phyloP scores from a whole-genome alignment of 2,113 vertebrate genomes.

The Ictalurus punctatus region DNA sequence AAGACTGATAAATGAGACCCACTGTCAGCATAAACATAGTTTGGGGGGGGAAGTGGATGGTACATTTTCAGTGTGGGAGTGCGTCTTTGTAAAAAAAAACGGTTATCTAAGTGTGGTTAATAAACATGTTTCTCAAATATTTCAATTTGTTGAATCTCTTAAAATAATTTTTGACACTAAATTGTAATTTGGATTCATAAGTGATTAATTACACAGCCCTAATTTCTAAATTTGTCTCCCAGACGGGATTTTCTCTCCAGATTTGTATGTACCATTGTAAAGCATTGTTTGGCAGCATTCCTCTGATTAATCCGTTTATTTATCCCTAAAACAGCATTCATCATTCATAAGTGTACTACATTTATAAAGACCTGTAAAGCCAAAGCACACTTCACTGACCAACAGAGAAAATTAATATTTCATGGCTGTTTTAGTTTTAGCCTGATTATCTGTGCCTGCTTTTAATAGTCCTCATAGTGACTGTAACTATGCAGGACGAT shows the following conservation, averaged over 20 bases:
- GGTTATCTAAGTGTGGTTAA: neutral
- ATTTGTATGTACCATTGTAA: neutral
- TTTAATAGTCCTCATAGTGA: neutral
- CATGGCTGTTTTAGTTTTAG: neutral
- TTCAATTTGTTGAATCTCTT: neutral
- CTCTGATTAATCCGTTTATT: conserved; percentile 36
- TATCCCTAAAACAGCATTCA: conserved; percentile 20
- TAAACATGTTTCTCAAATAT: neutral
- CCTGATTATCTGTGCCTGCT: neutral
- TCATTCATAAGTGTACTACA: conserved; percentile 13
- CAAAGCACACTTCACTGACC: conserved; percentile 37
- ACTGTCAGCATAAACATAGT: neutral
- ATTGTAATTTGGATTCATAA: neutral
- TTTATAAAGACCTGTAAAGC: conserved; percentile 25
- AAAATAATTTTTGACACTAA: neutral
- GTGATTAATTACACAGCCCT: neutral
- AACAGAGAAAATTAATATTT: conserved; percentile 22
- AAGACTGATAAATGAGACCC: neutral
- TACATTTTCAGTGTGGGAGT: neutral
- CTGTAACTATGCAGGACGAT: neutral
- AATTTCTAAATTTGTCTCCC: neutral
- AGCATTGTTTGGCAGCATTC: neutral
- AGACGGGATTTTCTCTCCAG: neutral
- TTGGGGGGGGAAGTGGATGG: too few species aligned
- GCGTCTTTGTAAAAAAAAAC: neutral